phyloP scores from a whole-genome alignment of 2,797 vertebrate species.

The Garrulus glandarius region DNA sequence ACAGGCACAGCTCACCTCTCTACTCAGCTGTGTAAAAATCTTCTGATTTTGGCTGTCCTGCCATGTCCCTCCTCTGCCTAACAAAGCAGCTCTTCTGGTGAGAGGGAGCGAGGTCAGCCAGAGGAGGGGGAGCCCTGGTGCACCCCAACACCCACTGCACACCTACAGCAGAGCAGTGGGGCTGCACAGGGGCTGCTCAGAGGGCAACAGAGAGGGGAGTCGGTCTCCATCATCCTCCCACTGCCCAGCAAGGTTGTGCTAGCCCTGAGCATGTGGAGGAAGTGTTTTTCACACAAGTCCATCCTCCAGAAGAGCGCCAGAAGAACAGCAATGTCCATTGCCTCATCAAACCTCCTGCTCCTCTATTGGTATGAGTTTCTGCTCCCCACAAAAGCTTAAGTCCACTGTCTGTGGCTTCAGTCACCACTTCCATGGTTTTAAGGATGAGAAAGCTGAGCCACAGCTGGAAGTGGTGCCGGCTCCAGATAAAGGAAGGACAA shows the following conservation, averaged over 20 bases:
- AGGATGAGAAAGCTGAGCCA: not conserved
- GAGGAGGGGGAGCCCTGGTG: not conserved
- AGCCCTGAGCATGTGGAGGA: not conserved
- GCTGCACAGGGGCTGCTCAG: not conserved
- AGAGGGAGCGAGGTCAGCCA: not conserved
- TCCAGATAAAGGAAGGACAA: not conserved
- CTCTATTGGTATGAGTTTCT: not conserved
- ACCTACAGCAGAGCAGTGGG: not conserved
- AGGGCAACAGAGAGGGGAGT: not conserved
- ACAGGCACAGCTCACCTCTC: not conserved
- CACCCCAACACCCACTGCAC: not conserved
- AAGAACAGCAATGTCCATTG: not conserved
- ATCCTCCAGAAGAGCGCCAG: not conserved
- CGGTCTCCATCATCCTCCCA: not conserved
- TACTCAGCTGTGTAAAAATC: not conserved
- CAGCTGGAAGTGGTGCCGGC: not conserved
- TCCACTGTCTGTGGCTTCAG: not conserved
- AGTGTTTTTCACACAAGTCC: not conserved
- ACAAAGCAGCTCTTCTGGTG: not conserved
- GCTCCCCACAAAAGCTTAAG: not conserved
- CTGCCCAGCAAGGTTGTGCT: not conserved
- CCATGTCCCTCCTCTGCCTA: not conserved
- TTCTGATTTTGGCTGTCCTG: not conserved
- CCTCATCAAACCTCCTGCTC: not conserved
- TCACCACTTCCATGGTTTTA: not conserved